These are phyloP conservation scores for Siderastrea radians DNA, from an alignment of 92 coral and sea anemone genomes.

Conservation along the genomic window DNA sequence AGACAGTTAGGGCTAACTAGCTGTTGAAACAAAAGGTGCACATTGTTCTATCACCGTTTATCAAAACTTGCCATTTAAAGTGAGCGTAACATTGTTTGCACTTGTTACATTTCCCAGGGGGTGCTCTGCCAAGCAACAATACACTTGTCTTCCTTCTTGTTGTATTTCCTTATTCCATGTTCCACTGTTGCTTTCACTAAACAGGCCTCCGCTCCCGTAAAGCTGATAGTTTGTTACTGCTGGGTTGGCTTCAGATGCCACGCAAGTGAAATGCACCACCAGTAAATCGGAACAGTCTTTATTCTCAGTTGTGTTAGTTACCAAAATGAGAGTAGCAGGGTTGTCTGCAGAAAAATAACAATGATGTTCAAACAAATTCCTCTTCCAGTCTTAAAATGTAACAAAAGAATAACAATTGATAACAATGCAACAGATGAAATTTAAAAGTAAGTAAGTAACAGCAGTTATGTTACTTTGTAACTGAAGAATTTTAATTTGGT, in stretches of 20 bases:
- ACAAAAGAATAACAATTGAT: too few relatives aligned
- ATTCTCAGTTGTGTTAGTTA: background rate
- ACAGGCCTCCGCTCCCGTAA: background rate
- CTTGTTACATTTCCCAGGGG: background rate
- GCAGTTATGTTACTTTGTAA: too few relatives aligned
- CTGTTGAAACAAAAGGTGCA: background rate
- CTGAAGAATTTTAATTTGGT: too few relatives aligned
- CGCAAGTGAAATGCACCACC: slow-evolving; percentile 1
- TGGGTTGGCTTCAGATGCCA: background rate
- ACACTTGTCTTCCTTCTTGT: background rate
- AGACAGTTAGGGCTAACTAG: background rate
- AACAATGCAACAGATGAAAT: too few relatives aligned
- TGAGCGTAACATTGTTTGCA: background rate
- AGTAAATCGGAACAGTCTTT: background rate
- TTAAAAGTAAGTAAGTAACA: too few relatives aligned
- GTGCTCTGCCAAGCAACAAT: background rate
- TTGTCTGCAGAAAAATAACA: background rate
- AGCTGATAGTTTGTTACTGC: background rate
- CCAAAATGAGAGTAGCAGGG: background rate
- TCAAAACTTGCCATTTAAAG: background rate
- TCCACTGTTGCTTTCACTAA: background rate
- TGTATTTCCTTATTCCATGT: background rate
- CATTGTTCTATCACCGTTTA: background rate
- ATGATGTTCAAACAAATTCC: too few relatives aligned
- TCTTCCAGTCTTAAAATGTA: too few relatives aligned